Evolutionary conservation across 1,140 invertebrate species (phyloP).

Genomic region (Maconellicoccus hirsutus): DNA sequence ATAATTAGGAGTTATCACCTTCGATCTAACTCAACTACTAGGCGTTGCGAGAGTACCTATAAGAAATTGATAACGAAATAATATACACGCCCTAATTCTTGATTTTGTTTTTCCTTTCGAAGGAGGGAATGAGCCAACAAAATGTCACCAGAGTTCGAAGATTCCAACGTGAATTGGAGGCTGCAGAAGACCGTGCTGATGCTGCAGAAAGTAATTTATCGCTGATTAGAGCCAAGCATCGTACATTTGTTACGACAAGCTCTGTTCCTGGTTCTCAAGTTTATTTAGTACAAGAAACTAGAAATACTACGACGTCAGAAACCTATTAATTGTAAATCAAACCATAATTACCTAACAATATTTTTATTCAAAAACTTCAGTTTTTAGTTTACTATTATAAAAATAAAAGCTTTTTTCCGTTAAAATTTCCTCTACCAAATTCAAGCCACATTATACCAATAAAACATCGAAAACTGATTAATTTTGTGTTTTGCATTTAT

Average conservation of each 20-base stretch:
- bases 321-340: not conserved
- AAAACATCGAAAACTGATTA: not conserved
- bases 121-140: conserved; percentile 88
- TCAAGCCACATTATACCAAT: not conserved
- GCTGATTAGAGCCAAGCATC: conserved; percentile 90
- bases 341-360: not conserved
- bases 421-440: not conserved
- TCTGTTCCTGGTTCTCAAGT: conserved; percentile 74
- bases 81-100: not conserved
- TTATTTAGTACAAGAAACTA: conserved; percentile 71
- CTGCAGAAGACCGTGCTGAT: conserved; percentile 90
- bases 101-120: conserved; percentile 35
- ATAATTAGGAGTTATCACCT: no score
- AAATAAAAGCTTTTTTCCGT: not conserved
- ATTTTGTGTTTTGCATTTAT: no score
- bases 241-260: conserved; percentile 83
- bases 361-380: not conserved
- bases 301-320: conserved; percentile 29
- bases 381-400: not conserved
- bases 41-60: no score
- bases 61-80: no score
- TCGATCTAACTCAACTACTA: no score
- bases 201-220: conserved; percentile 85
- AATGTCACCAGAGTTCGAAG: conserved; percentile 87
- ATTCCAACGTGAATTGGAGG: conserved; percentile 94